Evolutionary conservation across 2,797 vertebrate genomes (phyloP).

Genomic region (Pempheris klunzingeri): DNA sequence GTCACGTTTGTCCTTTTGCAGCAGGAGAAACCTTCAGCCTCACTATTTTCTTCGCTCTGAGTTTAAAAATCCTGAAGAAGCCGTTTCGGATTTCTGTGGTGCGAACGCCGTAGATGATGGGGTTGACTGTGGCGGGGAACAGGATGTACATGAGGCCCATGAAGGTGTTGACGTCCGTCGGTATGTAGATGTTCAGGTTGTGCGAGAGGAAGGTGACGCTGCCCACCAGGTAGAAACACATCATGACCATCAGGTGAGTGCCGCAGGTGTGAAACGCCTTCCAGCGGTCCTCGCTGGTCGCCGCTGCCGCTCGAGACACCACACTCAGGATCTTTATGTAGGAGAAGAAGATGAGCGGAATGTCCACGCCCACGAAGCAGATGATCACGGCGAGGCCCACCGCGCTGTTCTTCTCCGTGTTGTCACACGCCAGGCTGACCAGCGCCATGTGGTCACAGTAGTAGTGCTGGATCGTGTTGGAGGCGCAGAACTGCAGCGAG

Average conservation of each 20-base stretch:
- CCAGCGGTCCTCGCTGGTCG: conserved; percentile 70
- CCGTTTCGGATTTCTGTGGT: conserved; percentile 81
- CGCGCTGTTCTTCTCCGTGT: conserved; percentile 60
- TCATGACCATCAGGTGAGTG: conserved; percentile 87
- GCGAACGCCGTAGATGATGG: conserved; percentile 84
- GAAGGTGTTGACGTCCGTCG: conserved; percentile 76
- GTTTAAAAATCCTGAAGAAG: conserved; percentile 65
- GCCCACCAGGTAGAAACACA: conserved; percentile 87
- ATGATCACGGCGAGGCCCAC: conserved; percentile 83
- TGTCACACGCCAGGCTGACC: conserved; percentile 84
- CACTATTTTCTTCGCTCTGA: conserved; percentile 28
- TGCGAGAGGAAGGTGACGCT: conserved; percentile 83
- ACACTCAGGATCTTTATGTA: conserved; percentile 82
- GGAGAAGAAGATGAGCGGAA: conserved; percentile 84
- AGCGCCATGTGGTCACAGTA: conserved; percentile 91
- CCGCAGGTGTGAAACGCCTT: conserved; percentile 88
- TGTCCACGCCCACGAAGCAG: conserved; percentile 85
- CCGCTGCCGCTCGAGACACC: conserved; percentile 61
- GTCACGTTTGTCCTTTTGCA: neutral
- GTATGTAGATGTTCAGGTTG: conserved; percentile 75
- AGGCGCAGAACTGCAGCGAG: conserved; percentile 81
- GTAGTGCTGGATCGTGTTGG: conserved; percentile 82
- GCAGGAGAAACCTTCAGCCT: conserved; percentile 51
- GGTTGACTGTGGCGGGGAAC: conserved; percentile 83
- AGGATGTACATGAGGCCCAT: conserved; percentile 84